Evolutionary conservation across 2,888 invertebrate species (phyloP).

Genomic region (Ophioninae sp.): DNA sequence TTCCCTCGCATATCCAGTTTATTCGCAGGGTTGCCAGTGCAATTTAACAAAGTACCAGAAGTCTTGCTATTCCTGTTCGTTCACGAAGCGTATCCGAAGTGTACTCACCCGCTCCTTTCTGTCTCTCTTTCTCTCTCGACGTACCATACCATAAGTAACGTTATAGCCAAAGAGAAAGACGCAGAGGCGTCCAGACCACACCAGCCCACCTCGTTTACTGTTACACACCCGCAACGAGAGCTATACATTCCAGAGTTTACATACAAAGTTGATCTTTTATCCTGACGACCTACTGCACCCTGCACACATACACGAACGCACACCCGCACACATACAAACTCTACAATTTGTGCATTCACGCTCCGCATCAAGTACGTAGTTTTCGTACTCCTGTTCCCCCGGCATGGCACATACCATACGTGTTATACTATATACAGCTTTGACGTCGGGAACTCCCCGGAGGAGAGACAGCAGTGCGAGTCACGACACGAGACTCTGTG

Average conservation of each 20-base stretch:
- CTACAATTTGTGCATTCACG: slow-evolving; percentile 14
- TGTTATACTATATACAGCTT: slow-evolving; percentile 44
- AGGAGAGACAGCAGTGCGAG: slow-evolving; percentile 59
- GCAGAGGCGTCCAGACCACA: slow-evolving; percentile 14
- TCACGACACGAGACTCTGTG: slow-evolving; percentile 60
- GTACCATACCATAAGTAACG: slow-evolving; percentile 44
- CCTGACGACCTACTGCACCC: slow-evolving; percentile 7
- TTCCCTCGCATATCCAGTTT: slow-evolving; percentile 32
- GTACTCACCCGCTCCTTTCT: slow-evolving; percentile 6
- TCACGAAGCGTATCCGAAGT: slow-evolving; percentile 47
- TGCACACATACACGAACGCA: not conserved
- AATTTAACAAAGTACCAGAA: slow-evolving; percentile 41
- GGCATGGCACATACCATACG: slow-evolving; percentile 35
- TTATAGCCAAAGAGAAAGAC: slow-evolving; percentile 36
- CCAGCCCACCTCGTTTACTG: slow-evolving; percentile 42
- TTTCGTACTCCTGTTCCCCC: slow-evolving; percentile 38
- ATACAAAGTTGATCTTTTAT: slow-evolving; percentile 54
- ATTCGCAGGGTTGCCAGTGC: slow-evolving; percentile 20
- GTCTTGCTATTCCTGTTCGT: slow-evolving; percentile 47
- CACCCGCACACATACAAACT: not conserved
- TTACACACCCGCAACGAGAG: slow-evolving; percentile 53
- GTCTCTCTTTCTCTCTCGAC: slow-evolving; percentile 6
- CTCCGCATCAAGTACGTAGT: slow-evolving; percentile 34
- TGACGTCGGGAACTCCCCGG: slow-evolving; percentile 44
- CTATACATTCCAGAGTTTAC: slow-evolving; percentile 26